phyloP scores from a whole-genome alignment of 2,113 vertebrate genomes.

The Tupaia chinensis region DNA sequence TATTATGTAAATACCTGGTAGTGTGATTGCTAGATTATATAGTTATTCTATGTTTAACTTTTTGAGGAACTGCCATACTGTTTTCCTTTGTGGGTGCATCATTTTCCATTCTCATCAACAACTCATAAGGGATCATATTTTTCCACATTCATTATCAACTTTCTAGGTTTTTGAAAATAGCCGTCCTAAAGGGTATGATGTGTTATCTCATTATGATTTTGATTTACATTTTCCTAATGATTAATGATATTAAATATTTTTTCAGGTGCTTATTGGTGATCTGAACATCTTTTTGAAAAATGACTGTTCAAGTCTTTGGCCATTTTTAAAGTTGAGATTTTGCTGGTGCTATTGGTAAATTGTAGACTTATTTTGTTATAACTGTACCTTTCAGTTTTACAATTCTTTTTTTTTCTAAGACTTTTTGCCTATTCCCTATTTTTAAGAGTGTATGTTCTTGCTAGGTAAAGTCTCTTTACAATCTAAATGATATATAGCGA shows the following conservation, averaged over 20 bases:
- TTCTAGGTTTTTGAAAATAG: neutral
- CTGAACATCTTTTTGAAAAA: neutral
- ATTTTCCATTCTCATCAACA: neutral
- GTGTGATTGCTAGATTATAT: neutral
- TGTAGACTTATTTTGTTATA: neutral
- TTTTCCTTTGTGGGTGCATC: neutral
- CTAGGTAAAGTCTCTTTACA: too few relatives aligned
- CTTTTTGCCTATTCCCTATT: neutral
- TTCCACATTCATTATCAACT: neutral
- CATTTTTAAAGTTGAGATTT: neutral
- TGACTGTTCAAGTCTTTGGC: neutral
- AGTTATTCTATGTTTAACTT: neutral
- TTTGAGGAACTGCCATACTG: neutral
- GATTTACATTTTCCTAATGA: neutral
- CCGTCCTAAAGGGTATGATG: neutral
- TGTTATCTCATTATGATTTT: neutral
- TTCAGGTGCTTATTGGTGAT: neutral
- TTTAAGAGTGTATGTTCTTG: neutral
- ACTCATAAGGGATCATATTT: neutral
- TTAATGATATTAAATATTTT: neutral
- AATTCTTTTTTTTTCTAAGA: neutral
- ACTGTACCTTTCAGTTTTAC: neutral
- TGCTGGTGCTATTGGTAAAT: neutral
- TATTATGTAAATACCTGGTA: neutral
- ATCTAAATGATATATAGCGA: too few relatives aligned